Evolutionary conservation across 1,140 invertebrate genomes (phyloP).

Genomic region (Lineus longissimus): DNA sequence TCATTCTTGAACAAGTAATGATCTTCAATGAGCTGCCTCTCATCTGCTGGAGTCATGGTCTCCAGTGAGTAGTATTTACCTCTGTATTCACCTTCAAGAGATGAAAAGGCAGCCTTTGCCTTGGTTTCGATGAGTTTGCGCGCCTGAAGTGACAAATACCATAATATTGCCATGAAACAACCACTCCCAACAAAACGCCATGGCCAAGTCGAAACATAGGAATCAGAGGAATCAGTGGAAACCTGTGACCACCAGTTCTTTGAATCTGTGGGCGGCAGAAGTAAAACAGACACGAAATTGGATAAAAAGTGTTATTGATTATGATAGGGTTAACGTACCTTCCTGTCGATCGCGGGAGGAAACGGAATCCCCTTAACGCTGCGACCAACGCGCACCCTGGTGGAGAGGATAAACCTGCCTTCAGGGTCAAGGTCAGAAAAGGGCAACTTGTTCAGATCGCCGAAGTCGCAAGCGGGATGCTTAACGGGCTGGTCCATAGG

Average conservation of each 20-base stretch:
- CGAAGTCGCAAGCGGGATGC: constrained; percentile 87
- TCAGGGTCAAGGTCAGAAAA: constrained; percentile 63
- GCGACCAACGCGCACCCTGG: constrained; percentile 91
- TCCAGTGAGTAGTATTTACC: constrained; percentile 38
- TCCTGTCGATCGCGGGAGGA: constrained; percentile 89
- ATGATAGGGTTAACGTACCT: not conserved
- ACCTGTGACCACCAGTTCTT: no score
- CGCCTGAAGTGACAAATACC: not conserved
- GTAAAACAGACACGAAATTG: no score
- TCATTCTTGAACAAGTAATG: constrained; percentile 42
- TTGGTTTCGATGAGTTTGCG: not conserved
- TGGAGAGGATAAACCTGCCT: constrained; percentile 85
- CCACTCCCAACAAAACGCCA: no score
- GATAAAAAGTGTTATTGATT: no score
- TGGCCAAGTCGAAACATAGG: no score
- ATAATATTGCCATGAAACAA: no score
- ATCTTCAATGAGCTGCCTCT: constrained; percentile 33
- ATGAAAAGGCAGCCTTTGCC: not conserved
- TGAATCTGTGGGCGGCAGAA: no score
- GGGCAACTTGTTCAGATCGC: constrained; percentile 81
- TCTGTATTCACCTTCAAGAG: constrained; percentile 6
- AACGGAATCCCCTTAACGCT: constrained; percentile 88
- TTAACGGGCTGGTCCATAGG: constrained; percentile 52
- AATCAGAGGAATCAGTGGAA: no score
- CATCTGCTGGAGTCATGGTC: constrained; percentile 30